These are phyloP conservation scores for Coturnix japonica DNA, from an alignment of 2,113 vertebrate genomes.

Conservation along the genomic window DNA sequence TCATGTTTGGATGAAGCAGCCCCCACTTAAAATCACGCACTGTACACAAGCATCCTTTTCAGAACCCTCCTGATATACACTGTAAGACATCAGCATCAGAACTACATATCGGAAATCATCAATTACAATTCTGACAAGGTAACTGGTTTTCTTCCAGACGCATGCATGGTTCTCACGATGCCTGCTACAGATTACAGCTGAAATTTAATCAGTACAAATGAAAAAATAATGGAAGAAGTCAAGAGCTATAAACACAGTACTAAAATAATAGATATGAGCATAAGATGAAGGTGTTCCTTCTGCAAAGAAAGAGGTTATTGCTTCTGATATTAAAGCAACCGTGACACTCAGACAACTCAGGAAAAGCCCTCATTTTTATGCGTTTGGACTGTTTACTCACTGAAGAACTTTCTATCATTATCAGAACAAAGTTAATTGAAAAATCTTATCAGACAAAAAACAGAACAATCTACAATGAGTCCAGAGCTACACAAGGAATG, in stretches of 20 bases:
- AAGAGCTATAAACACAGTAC: background rate
- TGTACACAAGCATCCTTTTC: background rate
- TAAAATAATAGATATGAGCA: background rate
- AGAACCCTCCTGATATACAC: background rate
- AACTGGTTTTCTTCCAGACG: background rate
- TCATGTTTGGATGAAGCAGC: background rate
- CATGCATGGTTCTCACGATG: background rate
- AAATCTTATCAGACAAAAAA: background rate
- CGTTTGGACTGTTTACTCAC: background rate
- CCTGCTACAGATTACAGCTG: background rate
- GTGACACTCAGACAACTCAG: background rate
- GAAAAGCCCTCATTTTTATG: background rate
- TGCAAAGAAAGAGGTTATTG: background rate
- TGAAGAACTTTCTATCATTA: background rate
- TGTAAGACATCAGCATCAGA: background rate
- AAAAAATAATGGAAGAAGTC: background rate
- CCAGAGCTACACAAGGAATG: background rate
- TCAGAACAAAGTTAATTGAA: background rate
- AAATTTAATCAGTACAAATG: background rate
- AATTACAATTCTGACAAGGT: background rate
- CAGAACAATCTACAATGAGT: fast-evolving
- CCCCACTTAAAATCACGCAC: background rate
- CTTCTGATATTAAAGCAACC: background rate
- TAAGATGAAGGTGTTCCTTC: background rate
- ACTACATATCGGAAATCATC: background rate